Percentiles rank a stretch among this genome's conserved stretches.
Evolutionary conservation across 1,140 invertebrate genomes (phyloP).

Genomic region (Panulirus ornatus): DNA sequence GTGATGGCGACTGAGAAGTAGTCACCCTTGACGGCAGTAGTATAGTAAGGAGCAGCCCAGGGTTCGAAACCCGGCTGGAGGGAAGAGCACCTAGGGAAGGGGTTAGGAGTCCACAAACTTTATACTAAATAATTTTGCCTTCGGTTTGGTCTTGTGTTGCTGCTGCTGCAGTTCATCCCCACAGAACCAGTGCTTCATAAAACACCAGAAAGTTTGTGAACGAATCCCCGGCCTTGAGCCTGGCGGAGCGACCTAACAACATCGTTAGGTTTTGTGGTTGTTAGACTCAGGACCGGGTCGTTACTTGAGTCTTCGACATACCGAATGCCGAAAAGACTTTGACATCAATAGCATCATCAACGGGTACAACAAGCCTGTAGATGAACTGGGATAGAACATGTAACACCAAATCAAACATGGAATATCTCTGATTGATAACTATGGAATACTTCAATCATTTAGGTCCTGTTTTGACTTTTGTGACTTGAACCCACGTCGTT

Average conservation of each 20-base stretch:
- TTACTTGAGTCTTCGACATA: conserved; percentile 53
- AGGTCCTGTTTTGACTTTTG: conserved; percentile 50
- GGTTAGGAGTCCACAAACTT: conserved; percentile 70
- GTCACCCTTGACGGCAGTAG: neutral
- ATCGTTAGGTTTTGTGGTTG: too few species aligned
- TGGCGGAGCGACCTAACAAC: conserved; percentile 18
- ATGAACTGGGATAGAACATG: conserved; percentile 73
- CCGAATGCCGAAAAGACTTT: conserved; percentile 49
- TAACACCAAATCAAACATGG: conserved; percentile 74
- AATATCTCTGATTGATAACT: conserved; percentile 73
- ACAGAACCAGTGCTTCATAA: conserved; percentile 70
- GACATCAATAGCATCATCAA: conserved; percentile 73
- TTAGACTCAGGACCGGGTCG: conserved; percentile 59
- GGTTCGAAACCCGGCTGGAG: conserved; percentile 28
- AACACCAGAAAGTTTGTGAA: conserved; percentile 66
- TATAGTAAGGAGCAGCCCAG: conserved; percentile 23
- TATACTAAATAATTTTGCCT: conserved; percentile 72
- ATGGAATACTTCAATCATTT: conserved; percentile 73
- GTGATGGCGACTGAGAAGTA: neutral
- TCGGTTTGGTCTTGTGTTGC: conserved; percentile 72
- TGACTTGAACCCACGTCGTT: conserved; percentile 47
- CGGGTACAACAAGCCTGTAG: conserved; percentile 73
- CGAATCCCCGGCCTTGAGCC: conserved; percentile 54
- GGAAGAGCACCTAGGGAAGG: conserved; percentile 67
- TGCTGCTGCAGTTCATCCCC: conserved; percentile 67